Evolutionary conservation across 1,140 invertebrate species (phyloP).

Genomic region (Eciton burchellii): DNA sequence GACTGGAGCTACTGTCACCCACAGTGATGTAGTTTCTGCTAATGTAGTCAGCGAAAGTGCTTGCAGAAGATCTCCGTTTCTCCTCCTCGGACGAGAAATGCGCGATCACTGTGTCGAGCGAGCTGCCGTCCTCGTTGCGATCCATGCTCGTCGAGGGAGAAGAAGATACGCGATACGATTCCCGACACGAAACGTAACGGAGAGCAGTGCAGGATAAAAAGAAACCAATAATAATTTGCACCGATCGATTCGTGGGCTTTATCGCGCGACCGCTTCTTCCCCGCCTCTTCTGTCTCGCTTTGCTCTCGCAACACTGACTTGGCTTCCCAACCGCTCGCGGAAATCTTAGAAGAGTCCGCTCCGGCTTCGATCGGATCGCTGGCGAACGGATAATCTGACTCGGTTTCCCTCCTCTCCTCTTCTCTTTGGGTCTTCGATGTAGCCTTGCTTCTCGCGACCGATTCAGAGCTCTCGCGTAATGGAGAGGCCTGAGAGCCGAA

Average conservation of each 20-base stretch:
- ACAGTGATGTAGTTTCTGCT: slow-evolving; percentile 53
- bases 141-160: slow-evolving; percentile 70
- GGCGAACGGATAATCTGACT: slow-evolving; percentile 71
- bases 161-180: too few relatives aligned
- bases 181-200: too few relatives aligned
- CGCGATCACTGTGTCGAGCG: slow-evolving; percentile 78
- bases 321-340: slow-evolving; percentile 75
- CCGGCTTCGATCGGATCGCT: slow-evolving; percentile 65
- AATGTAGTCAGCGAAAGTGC: slow-evolving; percentile 71
- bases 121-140: slow-evolving; percentile 78
- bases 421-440: neutral
- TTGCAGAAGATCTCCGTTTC: slow-evolving; percentile 67
- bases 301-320: slow-evolving; percentile 57
- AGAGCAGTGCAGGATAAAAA: neutral
- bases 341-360: slow-evolving; percentile 74
- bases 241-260: neutral
- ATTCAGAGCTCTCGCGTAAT: slow-evolving; percentile 17
- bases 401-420: slow-evolving; percentile 12
- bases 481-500: slow-evolving; percentile 33
- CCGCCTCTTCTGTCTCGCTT: slow-evolving; percentile 56
- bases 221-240: neutral
- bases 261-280: neutral
- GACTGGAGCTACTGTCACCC: slow-evolving; percentile 79
- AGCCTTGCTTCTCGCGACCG: neutral
- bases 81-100: slow-evolving; percentile 79